Percentiles rank a stretch among this genome's conserved stretches.
Evolutionary conservation across 2,888 invertebrate genomes (phyloP).

Genomic region (Galeruca laticollis): DNA sequence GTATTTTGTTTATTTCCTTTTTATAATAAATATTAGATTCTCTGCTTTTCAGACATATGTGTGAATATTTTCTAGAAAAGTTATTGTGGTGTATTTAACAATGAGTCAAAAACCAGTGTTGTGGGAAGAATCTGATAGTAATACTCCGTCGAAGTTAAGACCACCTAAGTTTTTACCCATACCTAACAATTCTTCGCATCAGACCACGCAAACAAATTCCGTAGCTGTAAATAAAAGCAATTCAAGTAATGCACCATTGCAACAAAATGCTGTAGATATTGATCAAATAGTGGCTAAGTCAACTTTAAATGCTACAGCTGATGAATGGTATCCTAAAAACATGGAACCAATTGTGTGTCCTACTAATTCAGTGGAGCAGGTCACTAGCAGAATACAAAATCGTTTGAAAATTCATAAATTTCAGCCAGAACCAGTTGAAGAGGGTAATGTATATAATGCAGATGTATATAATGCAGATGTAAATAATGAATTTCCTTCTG

Average conservation of each 20-base stretch:
- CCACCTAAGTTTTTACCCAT: slow-evolving; percentile 34
- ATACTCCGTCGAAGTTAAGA: slow-evolving; percentile 31
- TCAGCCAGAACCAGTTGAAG: slow-evolving; percentile 18
- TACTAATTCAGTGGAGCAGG: slow-evolving; percentile 30
- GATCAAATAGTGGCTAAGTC: slow-evolving; percentile 50
- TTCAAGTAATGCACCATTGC: slow-evolving; percentile 12
- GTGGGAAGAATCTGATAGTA: slow-evolving; percentile 36
- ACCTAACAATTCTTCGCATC: slow-evolving; percentile 22
- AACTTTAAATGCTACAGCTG: slow-evolving; percentile 71
- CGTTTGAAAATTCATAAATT: slow-evolving; percentile 52
- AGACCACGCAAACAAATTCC: slow-evolving; percentile 23
- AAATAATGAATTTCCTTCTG: slow-evolving; percentile 56
- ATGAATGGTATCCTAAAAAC: slow-evolving; percentile 73
- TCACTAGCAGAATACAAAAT: slow-evolving; percentile 52
- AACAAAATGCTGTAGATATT: slow-evolving; percentile 31
- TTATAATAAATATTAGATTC: slow-evolving; percentile 19
- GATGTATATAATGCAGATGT: slow-evolving; percentile 18
- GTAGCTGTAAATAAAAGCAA: slow-evolving; percentile 9
- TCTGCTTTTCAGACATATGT: slow-evolving; percentile 20
- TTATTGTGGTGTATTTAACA: slow-evolving; percentile 16
- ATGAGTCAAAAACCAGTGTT: slow-evolving; percentile 43
- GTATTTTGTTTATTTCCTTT: slow-evolving; percentile 26
- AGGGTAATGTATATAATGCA: slow-evolving; percentile 15
- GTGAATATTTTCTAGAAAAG: slow-evolving; percentile 19
- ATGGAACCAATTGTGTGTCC: slow-evolving; percentile 54